A percentile compares a stretch with the other conserved stretches of the same genome.
Evolutionary conservation across 2,113 vertebrate genomes (phyloP).

Genomic region (Ondatra zibethicus): DNA sequence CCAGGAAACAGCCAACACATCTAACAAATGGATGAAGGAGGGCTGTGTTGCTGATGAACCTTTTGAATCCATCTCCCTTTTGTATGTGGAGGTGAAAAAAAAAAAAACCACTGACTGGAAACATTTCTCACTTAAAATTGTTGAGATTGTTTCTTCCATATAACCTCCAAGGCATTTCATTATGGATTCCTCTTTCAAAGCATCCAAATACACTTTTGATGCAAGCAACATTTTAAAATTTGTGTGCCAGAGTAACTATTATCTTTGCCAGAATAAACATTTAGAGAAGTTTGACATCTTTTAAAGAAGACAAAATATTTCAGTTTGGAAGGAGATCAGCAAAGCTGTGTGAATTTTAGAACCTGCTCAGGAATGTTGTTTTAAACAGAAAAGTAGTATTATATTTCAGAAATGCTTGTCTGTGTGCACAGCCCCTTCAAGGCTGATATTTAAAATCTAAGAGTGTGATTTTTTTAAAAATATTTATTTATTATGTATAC

Average conservation of each 20-base stretch:
- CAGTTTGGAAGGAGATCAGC: constrained; percentile 10
- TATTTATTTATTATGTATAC: no score
- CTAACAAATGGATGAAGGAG: constrained; percentile 12
- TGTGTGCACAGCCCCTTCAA: neutral
- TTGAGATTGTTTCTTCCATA: constrained; percentile 1
- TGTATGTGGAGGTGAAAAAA: constrained; percentile 21
- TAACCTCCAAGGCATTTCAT: constrained; percentile 32
- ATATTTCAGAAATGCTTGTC: constrained; percentile 30
- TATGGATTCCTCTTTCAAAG: constrained; percentile 46
- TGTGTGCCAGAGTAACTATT: neutral
- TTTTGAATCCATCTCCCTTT: constrained; percentile 45
- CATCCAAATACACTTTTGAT: constrained; percentile 47
- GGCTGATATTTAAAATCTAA: neutral
- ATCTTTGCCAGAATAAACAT: neutral
- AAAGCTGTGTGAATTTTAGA: neutral
- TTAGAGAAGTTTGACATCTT: constrained; percentile 48
- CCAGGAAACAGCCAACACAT: constrained; percentile 45
- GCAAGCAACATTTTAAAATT: constrained; percentile 21
- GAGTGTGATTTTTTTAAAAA: neutral
- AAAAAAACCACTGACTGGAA: constrained; percentile 34
- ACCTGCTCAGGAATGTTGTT: neutral
- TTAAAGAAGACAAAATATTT: constrained; percentile 51
- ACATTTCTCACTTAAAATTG: constrained; percentile 57
- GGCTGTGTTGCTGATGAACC: constrained; percentile 58
- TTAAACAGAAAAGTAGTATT: constrained; percentile 14